Percentiles rank a stretch among this genome's conserved stretches.
Evolutionary conservation across 2,888 invertebrate species (phyloP).

Genomic region (Pycnomerus fuliginosus): DNA sequence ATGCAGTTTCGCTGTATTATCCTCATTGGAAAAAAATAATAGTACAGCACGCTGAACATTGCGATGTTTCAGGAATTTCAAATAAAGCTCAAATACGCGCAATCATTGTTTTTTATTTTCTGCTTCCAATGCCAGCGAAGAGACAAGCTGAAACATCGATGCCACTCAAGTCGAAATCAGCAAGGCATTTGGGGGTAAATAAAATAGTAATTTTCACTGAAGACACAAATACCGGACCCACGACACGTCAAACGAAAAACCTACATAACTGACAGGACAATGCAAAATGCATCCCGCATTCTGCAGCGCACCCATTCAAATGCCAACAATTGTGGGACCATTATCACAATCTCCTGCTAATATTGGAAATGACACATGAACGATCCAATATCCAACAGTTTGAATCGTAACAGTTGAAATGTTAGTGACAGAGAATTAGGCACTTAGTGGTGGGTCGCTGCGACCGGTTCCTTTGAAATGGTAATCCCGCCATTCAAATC

Average conservation of each 20-base stretch:
- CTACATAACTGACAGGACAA: conserved; percentile 36
- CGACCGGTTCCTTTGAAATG: conserved; percentile 48
- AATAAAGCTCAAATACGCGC: too few species aligned
- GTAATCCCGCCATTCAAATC: conserved; percentile 46
- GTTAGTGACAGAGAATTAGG: conserved; percentile 50
- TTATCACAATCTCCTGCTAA: conserved; percentile 42
- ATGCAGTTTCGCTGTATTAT: neutral
- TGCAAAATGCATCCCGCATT: conserved; percentile 36
- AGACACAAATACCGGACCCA: conserved; percentile 2
- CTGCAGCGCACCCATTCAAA: conserved; percentile 35
- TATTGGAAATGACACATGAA: conserved; percentile 47
- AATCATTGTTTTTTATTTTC: too few species aligned
- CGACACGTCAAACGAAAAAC: conserved; percentile 38
- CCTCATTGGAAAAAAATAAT: too few species aligned
- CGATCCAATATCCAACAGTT: conserved; percentile 45
- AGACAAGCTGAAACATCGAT: too few species aligned
- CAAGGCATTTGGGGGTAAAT: too few species aligned
- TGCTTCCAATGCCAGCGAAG: too few species aligned
- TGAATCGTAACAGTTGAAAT: conserved; percentile 43
- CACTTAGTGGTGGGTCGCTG: conserved; percentile 48
- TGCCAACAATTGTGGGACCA: conserved; percentile 37
- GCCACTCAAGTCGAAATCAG: too few species aligned
- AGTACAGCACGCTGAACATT: conserved; percentile 1
- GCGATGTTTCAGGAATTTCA: conserved; percentile 6
- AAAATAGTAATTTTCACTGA: too few species aligned